Conservation (phyloP, 2,797 vertebrate genomes). For the Hapalemur alaotrensis region DNA sequence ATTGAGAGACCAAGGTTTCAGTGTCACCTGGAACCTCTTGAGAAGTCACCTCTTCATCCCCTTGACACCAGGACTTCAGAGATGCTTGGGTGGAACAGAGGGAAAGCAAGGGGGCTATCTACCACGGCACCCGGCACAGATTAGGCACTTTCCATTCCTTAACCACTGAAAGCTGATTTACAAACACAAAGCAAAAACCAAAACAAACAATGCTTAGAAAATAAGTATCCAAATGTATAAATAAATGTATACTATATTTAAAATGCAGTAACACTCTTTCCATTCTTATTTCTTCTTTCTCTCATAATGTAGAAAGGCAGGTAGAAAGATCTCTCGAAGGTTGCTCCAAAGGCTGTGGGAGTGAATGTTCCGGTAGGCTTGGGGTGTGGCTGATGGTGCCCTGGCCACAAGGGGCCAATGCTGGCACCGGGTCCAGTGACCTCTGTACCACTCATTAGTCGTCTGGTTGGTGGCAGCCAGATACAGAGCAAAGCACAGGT, state of each 20-base stretch:
- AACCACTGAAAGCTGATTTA: neutral
- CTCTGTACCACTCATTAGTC: conserved; percentile 94
- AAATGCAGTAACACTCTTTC: neutral
- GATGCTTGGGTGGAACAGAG: neutral
- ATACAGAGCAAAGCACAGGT: conserved; percentile 90
- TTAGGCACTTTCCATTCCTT: neutral
- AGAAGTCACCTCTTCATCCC: neutral
- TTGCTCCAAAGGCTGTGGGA: conserved; percentile 82
- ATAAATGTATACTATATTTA: neutral
- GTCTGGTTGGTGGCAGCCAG: conserved; percentile 94
- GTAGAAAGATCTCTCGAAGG: conserved; percentile 82
- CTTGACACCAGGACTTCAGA: neutral
- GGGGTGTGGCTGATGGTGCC: neutral
- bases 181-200: neutral
- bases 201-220: neutral
- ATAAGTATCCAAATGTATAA: neutral
- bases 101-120: neutral
- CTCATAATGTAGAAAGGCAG: neutral
- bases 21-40: neutral
- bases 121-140: neutral
- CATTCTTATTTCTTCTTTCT: conserved; percentile 75
- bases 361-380: conserved; percentile 75
- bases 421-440: conserved; percentile 69
- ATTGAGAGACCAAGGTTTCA: neutral
- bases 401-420: neutral